phyloP scores from a whole-genome alignment of 2,113 vertebrate genomes.

The Pseudorectes ferrugineus region DNA sequence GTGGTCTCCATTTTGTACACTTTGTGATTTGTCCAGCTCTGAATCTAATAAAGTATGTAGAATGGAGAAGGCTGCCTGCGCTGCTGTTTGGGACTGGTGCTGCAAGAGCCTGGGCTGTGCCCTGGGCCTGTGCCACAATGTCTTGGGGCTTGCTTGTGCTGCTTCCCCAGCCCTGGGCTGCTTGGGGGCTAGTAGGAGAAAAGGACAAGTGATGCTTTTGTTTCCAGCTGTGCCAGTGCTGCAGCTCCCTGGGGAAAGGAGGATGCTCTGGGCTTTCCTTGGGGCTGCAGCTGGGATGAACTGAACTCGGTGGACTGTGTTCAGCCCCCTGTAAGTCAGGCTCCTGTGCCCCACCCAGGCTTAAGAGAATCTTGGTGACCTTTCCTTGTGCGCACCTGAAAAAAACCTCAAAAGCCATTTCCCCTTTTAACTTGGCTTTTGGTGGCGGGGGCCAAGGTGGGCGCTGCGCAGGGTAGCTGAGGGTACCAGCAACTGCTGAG shows the following conservation, averaged over 20 bases:
- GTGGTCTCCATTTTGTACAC: constrained; percentile 85
- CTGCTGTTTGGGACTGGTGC: background rate
- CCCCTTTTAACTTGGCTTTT: background rate
- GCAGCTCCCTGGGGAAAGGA: background rate
- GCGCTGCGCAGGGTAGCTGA: rapidly evolving
- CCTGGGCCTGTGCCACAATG: background rate
- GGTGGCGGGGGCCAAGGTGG: rapidly evolving
- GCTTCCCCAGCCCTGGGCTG: background rate
- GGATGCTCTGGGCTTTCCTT: background rate
- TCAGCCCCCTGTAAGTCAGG: too few species aligned
- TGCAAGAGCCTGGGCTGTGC: background rate
- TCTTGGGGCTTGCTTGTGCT: background rate
- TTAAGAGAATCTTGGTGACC: too few species aligned
- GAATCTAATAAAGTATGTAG: constrained; percentile 81
- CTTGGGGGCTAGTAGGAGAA: background rate
- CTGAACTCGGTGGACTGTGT: background rate
- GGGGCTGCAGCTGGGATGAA: background rate
- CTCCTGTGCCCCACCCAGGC: background rate
- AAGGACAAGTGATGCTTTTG: background rate
- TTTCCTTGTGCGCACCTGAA: background rate
- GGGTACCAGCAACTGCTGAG: background rate
- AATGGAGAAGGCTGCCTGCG: constrained; percentile 18
- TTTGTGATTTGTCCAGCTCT: constrained; percentile 85
- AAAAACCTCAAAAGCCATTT: background rate
- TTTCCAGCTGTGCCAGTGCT: background rate